Conservation (phyloP, 1,140 invertebrate species). For the Solen grandis region DNA sequence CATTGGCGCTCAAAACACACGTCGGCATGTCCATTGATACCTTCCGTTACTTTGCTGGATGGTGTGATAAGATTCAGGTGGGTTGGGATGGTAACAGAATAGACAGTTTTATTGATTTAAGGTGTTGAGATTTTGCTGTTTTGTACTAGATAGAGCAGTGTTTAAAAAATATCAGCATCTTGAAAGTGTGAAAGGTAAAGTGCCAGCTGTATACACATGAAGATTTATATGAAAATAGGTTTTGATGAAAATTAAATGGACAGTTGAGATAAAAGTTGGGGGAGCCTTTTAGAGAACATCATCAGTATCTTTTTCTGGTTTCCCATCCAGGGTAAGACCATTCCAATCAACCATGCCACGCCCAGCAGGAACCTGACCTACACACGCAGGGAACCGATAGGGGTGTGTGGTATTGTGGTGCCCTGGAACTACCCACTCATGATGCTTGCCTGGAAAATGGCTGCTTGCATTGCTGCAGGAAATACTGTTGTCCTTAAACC, state of each 20-base stretch:
- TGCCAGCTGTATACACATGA: no score
- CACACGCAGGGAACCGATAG: slow-evolving; percentile 94
- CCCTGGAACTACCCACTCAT: slow-evolving; percentile 85
- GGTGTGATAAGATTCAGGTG: slow-evolving; percentile 92
- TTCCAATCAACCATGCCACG: slow-evolving; percentile 87
- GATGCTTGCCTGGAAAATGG: slow-evolving; percentile 84
- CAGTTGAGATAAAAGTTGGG: no score
- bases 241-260: no score
- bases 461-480: slow-evolving; percentile 85
- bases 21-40: slow-evolving; percentile 80
- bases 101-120: not conserved
- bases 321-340: slow-evolving; percentile 82
- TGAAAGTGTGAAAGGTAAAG: no score
- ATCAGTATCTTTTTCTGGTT: no score
- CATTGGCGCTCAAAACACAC: slow-evolving; percentile 94
- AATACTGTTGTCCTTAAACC: slow-evolving; percentile 87
- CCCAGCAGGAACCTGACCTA: slow-evolving; percentile 94
- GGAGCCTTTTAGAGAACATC: no score
- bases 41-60: slow-evolving; percentile 92
- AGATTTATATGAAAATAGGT: no score
- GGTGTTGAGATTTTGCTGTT: not conserved
- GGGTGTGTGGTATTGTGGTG: slow-evolving; percentile 85
- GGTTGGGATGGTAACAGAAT: not conserved
- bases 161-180: no score
- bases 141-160: not conserved